These are phyloP conservation scores for Drosophila ohnishii DNA, from an alignment of 1,140 invertebrate species.

Conservation along the genomic window DNA sequence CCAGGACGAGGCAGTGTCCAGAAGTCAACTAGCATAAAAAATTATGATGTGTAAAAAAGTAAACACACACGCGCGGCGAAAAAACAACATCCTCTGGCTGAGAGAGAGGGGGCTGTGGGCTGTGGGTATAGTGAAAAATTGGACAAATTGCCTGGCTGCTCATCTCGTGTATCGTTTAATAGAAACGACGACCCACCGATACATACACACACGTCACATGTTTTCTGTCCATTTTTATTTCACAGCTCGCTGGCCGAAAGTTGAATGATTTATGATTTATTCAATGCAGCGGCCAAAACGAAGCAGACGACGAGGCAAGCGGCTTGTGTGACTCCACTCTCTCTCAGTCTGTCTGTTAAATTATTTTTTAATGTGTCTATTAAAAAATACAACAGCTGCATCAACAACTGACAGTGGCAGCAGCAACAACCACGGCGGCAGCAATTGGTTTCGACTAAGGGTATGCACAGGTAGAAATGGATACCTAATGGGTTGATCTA, in stretches of 20 bases:
- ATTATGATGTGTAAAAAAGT: conserved; percentile 78
- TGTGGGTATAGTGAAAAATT: conserved; percentile 11
- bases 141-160: conserved; percentile 72
- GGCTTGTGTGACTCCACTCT: conserved; percentile 20
- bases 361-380: conserved; percentile 81
- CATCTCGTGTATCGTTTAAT: conserved; percentile 73
- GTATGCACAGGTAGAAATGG: conserved; percentile 10
- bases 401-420: conserved; percentile 48
- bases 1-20: conserved; percentile 59
- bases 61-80: conserved; percentile 44
- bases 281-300: conserved; percentile 60
- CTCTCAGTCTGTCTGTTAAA: conserved; percentile 61
- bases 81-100: conserved; percentile 8
- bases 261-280: conserved; percentile 80
- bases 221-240: conserved; percentile 60
- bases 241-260: conserved; percentile 55
- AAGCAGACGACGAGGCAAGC: conserved; percentile 12
- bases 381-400: conserved; percentile 79
- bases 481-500: too few relatives aligned
- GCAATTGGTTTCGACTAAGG: conserved; percentile 11
- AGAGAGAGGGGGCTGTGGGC: not conserved
- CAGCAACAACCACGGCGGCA: conserved; percentile 16
- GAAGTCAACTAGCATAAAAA: conserved; percentile 80
- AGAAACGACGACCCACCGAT: conserved; percentile 46
- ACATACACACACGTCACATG: conserved; percentile 52